Evolutionary conservation across 2,797 vertebrate genomes (phyloP).

Genomic region (Crossoptilon crossoptilon): DNA sequence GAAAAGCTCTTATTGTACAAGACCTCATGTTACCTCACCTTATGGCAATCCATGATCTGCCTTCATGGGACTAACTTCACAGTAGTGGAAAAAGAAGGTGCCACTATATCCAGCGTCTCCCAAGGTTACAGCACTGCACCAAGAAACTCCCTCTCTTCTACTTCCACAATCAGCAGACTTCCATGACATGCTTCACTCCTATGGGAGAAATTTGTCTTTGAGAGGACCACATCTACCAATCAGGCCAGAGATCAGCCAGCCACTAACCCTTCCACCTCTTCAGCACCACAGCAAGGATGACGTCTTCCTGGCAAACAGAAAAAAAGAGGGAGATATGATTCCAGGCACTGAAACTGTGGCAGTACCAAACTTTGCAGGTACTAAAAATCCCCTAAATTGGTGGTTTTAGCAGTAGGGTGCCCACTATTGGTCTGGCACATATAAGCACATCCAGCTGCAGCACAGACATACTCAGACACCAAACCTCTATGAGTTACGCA

Average conservation of each 20-base stretch:
- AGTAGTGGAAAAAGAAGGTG: not conserved
- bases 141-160: not conserved
- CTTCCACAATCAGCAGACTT: not conserved
- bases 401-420: not conserved
- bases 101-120: fast-evolving
- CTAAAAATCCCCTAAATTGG: not conserved
- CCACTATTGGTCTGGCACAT: not conserved
- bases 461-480: not conserved
- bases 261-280: not conserved
- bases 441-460: not conserved
- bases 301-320: not conserved
- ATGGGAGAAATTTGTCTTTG: not conserved
- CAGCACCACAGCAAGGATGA: not conserved
- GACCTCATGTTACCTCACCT: fast-evolving
- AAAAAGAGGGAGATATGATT: not conserved
- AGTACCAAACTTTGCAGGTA: not conserved
- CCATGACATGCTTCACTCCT: not conserved
- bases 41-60: not conserved
- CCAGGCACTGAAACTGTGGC: not conserved
- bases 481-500: not conserved
- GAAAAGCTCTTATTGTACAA: not conserved
- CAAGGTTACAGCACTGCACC: not conserved
- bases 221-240: not conserved
- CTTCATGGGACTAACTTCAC: not conserved
- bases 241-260: not conserved